A percentile compares a stretch with the other conserved stretches of the same genome.
Evolutionary conservation across 2,797 vertebrate species (phyloP).

Genomic region (Echeneis naucrates): DNA sequence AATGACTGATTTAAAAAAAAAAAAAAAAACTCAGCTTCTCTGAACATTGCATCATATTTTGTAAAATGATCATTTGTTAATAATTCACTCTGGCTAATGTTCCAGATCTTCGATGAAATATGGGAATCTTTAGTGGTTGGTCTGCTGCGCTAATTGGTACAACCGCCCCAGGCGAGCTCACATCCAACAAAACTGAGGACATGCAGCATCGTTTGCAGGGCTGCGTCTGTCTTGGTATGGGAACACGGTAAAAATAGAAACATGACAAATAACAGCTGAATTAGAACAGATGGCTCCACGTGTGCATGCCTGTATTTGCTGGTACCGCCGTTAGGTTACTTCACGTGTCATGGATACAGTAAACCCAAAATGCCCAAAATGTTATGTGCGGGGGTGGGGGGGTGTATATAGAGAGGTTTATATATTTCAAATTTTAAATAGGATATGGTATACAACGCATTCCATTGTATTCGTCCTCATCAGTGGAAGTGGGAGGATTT

Average conservation of each 20-base stretch:
- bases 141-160: constrained; percentile 73
- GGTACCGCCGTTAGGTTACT: constrained; percentile 1
- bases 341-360: constrained; percentile 6
- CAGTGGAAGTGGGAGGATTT: constrained; percentile 9
- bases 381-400: no score
- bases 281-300: constrained; percentile 38
- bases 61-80: constrained; percentile 37
- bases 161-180: constrained; percentile 64
- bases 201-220: constrained; percentile 43
- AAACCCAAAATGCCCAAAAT: background rate
- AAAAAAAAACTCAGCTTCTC: constrained; percentile 19
- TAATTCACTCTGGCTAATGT: constrained; percentile 61
- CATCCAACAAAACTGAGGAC: constrained; percentile 51
- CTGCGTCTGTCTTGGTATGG: constrained; percentile 24
- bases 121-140: constrained; percentile 63
- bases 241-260: constrained; percentile 37
- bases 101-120: constrained; percentile 68
- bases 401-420: background rate
- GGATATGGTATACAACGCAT: background rate
- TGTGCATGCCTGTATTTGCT: background rate
- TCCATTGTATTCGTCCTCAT: constrained; percentile 10
- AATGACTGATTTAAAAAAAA: constrained; percentile 23
- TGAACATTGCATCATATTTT: constrained; percentile 31
- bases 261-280: constrained; percentile 48
- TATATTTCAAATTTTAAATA: constrained; percentile 10